Conservation (phyloP, 2,888 invertebrate genomes). For the Tenthredo distinguenda region DNA sequence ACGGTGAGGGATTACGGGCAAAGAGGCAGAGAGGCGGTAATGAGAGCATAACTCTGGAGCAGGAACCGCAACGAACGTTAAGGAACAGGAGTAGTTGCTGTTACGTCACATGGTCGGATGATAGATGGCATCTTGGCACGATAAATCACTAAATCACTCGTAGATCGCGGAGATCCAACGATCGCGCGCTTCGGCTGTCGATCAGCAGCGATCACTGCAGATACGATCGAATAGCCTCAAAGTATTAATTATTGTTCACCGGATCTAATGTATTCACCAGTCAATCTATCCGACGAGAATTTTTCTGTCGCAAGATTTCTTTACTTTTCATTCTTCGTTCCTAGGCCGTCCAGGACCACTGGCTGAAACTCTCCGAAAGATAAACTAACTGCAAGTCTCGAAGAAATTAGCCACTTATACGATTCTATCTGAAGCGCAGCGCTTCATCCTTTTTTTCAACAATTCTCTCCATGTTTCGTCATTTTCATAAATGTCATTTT, state of each 20-base stretch:
- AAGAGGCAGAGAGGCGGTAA: slow-evolving; percentile 59
- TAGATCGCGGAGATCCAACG: slow-evolving; percentile 52
- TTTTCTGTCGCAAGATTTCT: neutral
- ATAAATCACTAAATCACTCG: slow-evolving; percentile 68
- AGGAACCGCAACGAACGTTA: slow-evolving; percentile 47
- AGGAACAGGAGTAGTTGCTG: slow-evolving; percentile 57
- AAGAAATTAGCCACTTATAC: neutral
- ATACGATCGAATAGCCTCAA: slow-evolving; percentile 52
- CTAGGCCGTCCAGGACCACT: neutral
- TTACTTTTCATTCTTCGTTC: neutral
- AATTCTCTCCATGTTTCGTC: no score
- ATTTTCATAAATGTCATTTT: no score
- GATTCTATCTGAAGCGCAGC: no score
- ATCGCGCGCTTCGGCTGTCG: slow-evolving; percentile 55
- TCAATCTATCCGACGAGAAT: slow-evolving; percentile 12
- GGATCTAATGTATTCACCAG: slow-evolving; percentile 51
- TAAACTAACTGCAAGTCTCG: neutral
- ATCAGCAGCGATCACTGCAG: slow-evolving; percentile 54
- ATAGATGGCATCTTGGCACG: slow-evolving; percentile 67
- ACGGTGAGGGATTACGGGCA: slow-evolving; percentile 39
- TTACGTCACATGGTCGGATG: slow-evolving; percentile 60
- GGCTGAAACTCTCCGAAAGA: neutral
- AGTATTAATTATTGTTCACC: slow-evolving; percentile 55
- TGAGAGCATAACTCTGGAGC: slow-evolving; percentile 60
- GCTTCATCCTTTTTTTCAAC: no score